These are phyloP conservation scores for Hucho hucho DNA, from an alignment of 2,113 vertebrate species.

Conservation along the genomic window DNA sequence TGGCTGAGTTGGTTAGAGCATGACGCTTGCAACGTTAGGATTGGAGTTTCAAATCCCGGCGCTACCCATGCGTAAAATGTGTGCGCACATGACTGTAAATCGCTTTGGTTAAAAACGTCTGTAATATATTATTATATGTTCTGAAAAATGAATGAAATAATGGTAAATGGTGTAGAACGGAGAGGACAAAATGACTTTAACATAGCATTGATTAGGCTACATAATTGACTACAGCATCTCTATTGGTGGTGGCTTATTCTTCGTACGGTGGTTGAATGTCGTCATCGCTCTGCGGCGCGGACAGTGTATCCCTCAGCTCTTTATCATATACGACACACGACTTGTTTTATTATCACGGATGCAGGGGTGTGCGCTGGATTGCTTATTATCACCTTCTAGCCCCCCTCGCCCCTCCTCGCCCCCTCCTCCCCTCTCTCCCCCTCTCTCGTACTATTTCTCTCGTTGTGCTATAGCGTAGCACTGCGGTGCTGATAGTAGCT, in stretches of 20 bases:
- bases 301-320: slow-evolving; percentile 20
- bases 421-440: slow-evolving; percentile 29
- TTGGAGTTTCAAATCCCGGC: no score
- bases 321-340: slow-evolving; percentile 29
- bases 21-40: no score
- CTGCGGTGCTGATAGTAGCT: slow-evolving; percentile 77
- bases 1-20: no score
- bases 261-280: slow-evolving; percentile 1
- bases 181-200: not conserved
- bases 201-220: not conserved
- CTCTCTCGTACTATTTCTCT: slow-evolving; percentile 15
- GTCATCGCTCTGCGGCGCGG: slow-evolving; percentile 27
- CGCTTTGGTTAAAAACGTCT: no score
- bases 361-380: slow-evolving; percentile 57
- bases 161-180: not conserved
- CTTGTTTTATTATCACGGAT: slow-evolving; percentile 58
- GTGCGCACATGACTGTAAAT: no score
- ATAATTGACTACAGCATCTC: slow-evolving; percentile 5
- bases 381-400: slow-evolving; percentile 63
- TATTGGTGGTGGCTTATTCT: not conserved
- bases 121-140: no score
- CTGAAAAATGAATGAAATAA: no score
- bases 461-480: slow-evolving; percentile 78
- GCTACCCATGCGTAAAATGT: no score
- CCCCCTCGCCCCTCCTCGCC: slow-evolving; percentile 1